These are phyloP conservation scores for Drosophila nasuta DNA, from an alignment of 1,140 invertebrate species.

Conservation along the genomic window DNA sequence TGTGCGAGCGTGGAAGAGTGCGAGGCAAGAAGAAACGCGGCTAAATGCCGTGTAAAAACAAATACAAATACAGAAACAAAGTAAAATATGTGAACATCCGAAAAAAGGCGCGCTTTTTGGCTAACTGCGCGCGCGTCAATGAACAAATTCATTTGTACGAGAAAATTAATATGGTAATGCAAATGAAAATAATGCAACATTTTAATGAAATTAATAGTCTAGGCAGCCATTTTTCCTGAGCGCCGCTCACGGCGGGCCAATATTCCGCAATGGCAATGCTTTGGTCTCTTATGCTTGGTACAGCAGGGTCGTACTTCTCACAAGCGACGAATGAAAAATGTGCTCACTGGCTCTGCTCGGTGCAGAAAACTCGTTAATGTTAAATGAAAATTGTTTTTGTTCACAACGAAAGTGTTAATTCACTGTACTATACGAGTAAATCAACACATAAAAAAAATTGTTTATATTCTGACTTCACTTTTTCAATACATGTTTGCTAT, in stretches of 20 bases:
- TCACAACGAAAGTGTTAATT: neutral
- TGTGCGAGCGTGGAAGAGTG: conserved; percentile 18
- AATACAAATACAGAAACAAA: conserved; percentile 63
- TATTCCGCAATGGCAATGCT: conserved; percentile 67
- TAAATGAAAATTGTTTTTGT: conserved; percentile 7
- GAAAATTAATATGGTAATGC: conserved; percentile 1
- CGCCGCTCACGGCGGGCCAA: conserved; percentile 36
- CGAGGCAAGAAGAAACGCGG: conserved; percentile 39
- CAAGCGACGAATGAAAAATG: conserved; percentile 26
- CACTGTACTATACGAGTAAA: conserved; percentile 25
- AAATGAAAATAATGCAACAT: conserved; percentile 44
- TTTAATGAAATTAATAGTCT: conserved; percentile 34
- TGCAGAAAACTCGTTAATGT: conserved; percentile 15
- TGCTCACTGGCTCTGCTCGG: conserved; percentile 12
- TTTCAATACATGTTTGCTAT: conserved; percentile 17
- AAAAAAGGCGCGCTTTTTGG: conserved; percentile 65
- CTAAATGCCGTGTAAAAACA: conserved; percentile 76
- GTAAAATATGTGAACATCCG: conserved; percentile 51
- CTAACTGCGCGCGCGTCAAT: conserved; percentile 12
- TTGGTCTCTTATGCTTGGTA: conserved; percentile 45
- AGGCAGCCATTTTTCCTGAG: conserved; percentile 49
- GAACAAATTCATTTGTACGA: conserved; percentile 11
- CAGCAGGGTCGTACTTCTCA: conserved; percentile 39
- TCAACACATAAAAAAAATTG: conserved; percentile 11
- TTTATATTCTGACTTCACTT: conserved; percentile 3